Percentiles rank a stretch among this genome's conserved stretches.
These are phyloP conservation scores for Dicrurus megarhynchus DNA, from an alignment of 2,113 vertebrate genomes.

Conservation along the genomic window DNA sequence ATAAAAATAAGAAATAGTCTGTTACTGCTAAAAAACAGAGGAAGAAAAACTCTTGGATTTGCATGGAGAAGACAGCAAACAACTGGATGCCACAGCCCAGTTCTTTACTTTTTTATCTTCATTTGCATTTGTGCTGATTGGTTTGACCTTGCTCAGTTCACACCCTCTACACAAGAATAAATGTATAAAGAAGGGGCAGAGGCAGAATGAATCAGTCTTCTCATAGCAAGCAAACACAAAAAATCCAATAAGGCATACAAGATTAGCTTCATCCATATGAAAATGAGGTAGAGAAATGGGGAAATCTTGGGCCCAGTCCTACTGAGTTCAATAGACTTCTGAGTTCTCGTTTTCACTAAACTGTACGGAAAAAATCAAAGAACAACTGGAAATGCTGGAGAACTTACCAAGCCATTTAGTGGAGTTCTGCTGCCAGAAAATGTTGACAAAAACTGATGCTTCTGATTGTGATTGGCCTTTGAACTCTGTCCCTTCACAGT, in stretches of 20 bases:
- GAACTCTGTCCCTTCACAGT: background rate
- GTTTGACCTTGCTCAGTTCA: conserved; percentile 31
- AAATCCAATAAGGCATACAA: background rate
- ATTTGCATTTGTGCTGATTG: conserved; percentile 35
- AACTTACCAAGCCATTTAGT: background rate
- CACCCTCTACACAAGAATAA: background rate
- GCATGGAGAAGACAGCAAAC: background rate
- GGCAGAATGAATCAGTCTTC: background rate
- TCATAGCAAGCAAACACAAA: background rate
- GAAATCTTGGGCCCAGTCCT: background rate
- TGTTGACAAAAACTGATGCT: background rate
- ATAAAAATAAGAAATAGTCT: background rate
- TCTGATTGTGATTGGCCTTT: background rate
- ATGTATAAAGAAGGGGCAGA: background rate
- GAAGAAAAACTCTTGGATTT: background rate
- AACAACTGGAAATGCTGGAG: background rate
- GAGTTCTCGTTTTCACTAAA: background rate
- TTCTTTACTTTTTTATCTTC: conserved; percentile 5
- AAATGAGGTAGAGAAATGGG: background rate
- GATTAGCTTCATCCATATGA: background rate
- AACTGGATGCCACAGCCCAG: background rate
- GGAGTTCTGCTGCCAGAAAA: background rate
- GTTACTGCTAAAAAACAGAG: background rate
- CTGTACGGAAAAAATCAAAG: background rate
- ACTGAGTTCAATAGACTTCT: background rate